phyloP scores from a whole-genome alignment of 2,113 vertebrate species.

The Prochilodus magdalenae region DNA sequence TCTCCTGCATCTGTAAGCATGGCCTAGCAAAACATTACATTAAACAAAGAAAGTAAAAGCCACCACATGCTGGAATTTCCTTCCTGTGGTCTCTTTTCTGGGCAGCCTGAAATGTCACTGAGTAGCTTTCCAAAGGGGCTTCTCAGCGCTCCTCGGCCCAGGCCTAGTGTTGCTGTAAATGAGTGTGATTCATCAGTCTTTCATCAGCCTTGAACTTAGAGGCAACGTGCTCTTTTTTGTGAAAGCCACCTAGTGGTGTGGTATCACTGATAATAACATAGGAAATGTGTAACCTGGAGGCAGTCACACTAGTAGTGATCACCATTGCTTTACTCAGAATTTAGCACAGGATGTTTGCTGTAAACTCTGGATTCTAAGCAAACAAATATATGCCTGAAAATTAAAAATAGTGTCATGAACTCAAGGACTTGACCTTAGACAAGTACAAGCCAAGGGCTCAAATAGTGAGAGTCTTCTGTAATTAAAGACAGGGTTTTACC shows the following conservation, averaged over 20 bases:
- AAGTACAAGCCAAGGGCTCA: not conserved
- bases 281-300: not conserved
- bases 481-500: constrained; percentile 21
- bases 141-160: constrained; percentile 13
- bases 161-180: constrained; percentile 6
- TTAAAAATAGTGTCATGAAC: not conserved
- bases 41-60: constrained; percentile 48
- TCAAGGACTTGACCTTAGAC: not conserved
- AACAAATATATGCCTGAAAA: not conserved
- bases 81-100: constrained; percentile 53
- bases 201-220: not conserved
- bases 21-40: constrained; percentile 46
- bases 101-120: constrained; percentile 31
- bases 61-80: constrained; percentile 57
- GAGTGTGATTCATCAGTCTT: constrained; percentile 12
- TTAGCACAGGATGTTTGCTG: not conserved
- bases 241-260: constrained; percentile 53
- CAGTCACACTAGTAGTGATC: not conserved
- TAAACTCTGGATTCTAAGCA: not conserved
- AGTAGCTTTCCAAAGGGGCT: constrained; percentile 9
- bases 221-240: not conserved
- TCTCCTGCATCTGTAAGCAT: constrained; percentile 32
- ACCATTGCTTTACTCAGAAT: not conserved
- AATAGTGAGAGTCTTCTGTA: not conserved
- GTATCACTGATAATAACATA: not conserved